These are phyloP conservation scores for Drosophila bipectinata DNA, from an alignment of 1,140 invertebrate genomes.

Conservation along the genomic window DNA sequence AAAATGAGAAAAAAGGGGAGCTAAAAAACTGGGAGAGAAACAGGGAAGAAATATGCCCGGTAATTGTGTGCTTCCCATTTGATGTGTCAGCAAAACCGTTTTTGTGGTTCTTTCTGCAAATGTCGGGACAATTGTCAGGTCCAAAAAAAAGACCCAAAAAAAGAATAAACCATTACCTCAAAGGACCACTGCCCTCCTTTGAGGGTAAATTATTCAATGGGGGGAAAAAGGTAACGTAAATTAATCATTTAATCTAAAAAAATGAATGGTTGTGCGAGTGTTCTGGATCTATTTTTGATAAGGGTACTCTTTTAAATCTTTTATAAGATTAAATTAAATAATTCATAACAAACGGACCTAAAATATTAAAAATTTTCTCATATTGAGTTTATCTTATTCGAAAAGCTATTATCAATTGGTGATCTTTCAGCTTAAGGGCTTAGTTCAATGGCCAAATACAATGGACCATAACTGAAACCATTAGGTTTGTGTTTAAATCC, in stretches of 20 bases:
- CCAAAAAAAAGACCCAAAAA: background rate
- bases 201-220: slow-evolving; percentile 37
- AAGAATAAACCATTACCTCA: background rate
- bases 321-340: background rate
- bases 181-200: background rate
- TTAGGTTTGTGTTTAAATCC: slow-evolving; percentile 58
- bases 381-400: slow-evolving; percentile 3
- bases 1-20: background rate
- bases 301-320: slow-evolving; percentile 3
- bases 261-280: background rate
- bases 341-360: background rate
- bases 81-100: slow-evolving; percentile 50
- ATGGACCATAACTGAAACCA: slow-evolving; percentile 36
- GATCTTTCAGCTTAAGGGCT: slow-evolving; percentile 1
- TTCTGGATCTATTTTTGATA: background rate
- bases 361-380: too few relatives aligned
- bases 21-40: slow-evolving; percentile 27
- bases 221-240: slow-evolving; percentile 16
- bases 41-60: slow-evolving; percentile 64
- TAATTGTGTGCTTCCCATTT: slow-evolving; percentile 58
- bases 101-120: slow-evolving; percentile 25
- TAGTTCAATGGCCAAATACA: slow-evolving; percentile 36
- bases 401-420: slow-evolving; percentile 3
- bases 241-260: slow-evolving; percentile 35
- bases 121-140: slow-evolving; percentile 41